Percentiles rank a stretch among this genome's conserved stretches.
phyloP scores from a whole-genome alignment of 1,140 invertebrate species.

The Pseudomyrmex pallidus region DNA sequence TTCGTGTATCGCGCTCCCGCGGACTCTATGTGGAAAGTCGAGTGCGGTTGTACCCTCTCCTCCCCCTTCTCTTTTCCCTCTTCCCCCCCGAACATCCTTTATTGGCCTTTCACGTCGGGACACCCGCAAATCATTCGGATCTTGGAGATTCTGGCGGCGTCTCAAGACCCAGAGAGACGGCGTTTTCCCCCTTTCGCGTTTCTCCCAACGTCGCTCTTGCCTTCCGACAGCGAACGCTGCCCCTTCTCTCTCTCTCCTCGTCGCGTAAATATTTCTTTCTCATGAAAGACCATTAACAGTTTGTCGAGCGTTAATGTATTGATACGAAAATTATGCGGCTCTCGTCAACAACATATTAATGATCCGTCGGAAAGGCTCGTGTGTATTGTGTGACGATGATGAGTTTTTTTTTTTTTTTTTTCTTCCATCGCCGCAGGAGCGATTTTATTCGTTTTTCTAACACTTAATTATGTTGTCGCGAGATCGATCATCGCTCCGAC shows the following conservation, averaged over 20 bases:
- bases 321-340: slow-evolving; percentile 34
- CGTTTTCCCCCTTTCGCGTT: slow-evolving; percentile 26
- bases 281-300: slow-evolving; percentile 25
- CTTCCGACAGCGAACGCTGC: background rate
- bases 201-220: slow-evolving; percentile 5
- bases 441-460: background rate
- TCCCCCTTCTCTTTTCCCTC: background rate
- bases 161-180: slow-evolving; percentile 4
- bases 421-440: background rate
- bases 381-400: background rate
- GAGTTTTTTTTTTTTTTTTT: background rate
- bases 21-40: slow-evolving; percentile 10
- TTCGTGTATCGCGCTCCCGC: background rate
- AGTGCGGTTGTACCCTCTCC: slow-evolving; percentile 11
- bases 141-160: slow-evolving; percentile 32
- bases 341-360: slow-evolving; percentile 8
- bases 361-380: background rate
- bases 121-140: slow-evolving; percentile 48
- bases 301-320: slow-evolving; percentile 10
- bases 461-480: background rate
- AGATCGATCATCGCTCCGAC: background rate
- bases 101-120: slow-evolving; percentile 28
- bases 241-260: background rate
- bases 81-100: no score
- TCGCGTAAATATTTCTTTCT: background rate